Percentiles rank a stretch among this genome's conserved stretches.
phyloP scores from a whole-genome alignment of 2,888 invertebrate genomes.

The Hirtodrosophila duncani region DNA sequence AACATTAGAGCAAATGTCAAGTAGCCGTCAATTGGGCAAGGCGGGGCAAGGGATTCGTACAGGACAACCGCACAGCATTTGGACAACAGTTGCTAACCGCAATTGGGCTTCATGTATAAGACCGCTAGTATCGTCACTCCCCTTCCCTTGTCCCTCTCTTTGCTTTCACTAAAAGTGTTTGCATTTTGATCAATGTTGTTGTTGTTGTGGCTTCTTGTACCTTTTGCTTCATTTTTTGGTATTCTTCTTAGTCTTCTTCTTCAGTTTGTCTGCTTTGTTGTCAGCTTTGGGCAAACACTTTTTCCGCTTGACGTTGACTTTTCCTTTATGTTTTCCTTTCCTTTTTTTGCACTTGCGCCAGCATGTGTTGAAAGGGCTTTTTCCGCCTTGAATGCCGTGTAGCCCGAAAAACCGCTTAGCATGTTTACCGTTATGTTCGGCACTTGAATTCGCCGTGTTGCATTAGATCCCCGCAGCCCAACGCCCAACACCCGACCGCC shows the following conservation, averaged over 20 bases:
- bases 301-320: slow-evolving; percentile 55
- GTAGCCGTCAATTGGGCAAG: slow-evolving; percentile 64
- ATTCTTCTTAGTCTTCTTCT: slow-evolving; percentile 1
- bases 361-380: slow-evolving; percentile 3
- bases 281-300: slow-evolving; percentile 55
- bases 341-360: background rate
- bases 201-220: slow-evolving; percentile 22
- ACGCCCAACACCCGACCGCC: slow-evolving; percentile 12
- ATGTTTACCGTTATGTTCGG: slow-evolving; percentile 67
- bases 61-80: background rate
- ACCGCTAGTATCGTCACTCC: background rate
- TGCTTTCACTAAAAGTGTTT: slow-evolving; percentile 57
- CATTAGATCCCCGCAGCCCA: slow-evolving; percentile 52
- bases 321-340: slow-evolving; percentile 7
- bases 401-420: slow-evolving; percentile 57
- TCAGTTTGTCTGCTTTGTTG: slow-evolving; percentile 22
- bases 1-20: slow-evolving; percentile 65
- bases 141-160: slow-evolving; percentile 14
- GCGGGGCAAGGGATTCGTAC: background rate
- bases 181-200: slow-evolving; percentile 58
- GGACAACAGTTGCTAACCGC: slow-evolving; percentile 36
- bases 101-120: slow-evolving; percentile 54
- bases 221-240: slow-evolving; percentile 8
- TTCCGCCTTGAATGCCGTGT: slow-evolving; percentile 8
- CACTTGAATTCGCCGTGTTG: slow-evolving; percentile 69